These are phyloP conservation scores for Trichoplusia ni DNA, from an alignment of 1,140 invertebrate species.

Conservation along the genomic window DNA sequence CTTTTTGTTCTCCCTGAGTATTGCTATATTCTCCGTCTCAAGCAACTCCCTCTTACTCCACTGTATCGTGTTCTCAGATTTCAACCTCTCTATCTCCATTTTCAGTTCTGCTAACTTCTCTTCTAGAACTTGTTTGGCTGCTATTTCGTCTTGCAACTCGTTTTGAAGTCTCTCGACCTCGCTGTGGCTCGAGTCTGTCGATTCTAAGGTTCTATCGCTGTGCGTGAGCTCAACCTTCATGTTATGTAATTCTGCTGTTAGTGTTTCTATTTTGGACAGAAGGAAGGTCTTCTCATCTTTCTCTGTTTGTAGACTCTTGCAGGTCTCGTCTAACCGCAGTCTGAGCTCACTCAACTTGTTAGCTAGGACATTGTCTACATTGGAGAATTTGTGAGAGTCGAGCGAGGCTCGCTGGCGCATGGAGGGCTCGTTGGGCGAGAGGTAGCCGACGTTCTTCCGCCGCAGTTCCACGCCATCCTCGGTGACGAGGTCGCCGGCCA, in stretches of 20 bases:
- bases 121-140: constrained; percentile 72
- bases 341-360: constrained; percentile 72
- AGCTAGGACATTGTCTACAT: constrained; percentile 68
- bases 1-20: constrained; percentile 96
- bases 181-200: constrained; percentile 75
- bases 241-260: constrained; percentile 68
- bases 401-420: constrained; percentile 65
- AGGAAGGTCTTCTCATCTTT: constrained; percentile 73
- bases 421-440: constrained; percentile 61
- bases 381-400: constrained; percentile 74
- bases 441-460: constrained; percentile 63
- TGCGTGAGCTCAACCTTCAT: constrained; percentile 67
- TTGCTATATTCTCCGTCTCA: constrained; percentile 93
- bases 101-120: constrained; percentile 88
- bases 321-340: constrained; percentile 66
- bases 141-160: constrained; percentile 74
- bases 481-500: constrained; percentile 61
- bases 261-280: constrained; percentile 63
- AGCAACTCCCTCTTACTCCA: constrained; percentile 95
- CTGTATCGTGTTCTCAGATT: constrained; percentile 95
- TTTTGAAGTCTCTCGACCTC: constrained; percentile 74
- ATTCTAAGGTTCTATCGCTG: constrained; percentile 69
- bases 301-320: constrained; percentile 68
- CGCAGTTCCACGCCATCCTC: constrained; percentile 73
- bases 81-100: constrained; percentile 91